phyloP scores from a whole-genome alignment of 1,140 invertebrate genomes.

The Tetranychus cinnabarinus region DNA sequence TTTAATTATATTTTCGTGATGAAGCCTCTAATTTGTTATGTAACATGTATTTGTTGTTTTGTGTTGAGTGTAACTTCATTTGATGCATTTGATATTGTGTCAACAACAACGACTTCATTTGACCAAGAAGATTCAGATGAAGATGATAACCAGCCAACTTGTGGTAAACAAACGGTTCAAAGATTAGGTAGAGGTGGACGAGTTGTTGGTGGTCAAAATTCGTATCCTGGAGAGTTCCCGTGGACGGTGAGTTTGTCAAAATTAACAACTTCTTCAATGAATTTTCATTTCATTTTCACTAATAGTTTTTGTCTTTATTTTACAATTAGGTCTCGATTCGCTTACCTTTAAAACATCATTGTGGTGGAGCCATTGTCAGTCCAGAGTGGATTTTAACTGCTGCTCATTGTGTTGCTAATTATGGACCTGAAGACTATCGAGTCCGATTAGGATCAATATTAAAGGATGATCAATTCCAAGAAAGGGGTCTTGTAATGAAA shows the following conservation, averaged over 20 bases:
- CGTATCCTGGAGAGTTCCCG: constrained; percentile 49
- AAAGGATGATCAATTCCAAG: constrained; percentile 13
- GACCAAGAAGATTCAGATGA: no score
- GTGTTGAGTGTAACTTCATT: no score
- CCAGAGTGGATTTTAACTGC: constrained; percentile 54
- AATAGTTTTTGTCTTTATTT: background rate
- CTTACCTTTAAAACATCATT: constrained; percentile 19
- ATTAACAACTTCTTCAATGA: background rate
- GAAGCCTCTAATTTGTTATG: no score
- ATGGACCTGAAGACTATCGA: constrained; percentile 6
- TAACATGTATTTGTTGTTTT: no score
- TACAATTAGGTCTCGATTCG: constrained; percentile 10
- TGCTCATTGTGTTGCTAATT: constrained; percentile 47
- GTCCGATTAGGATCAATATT: constrained; percentile 19
- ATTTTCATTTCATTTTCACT: background rate
- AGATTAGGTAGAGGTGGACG: constrained; percentile 16
- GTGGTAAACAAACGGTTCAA: no score
- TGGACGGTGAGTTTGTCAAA: constrained; percentile 34
- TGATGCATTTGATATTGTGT: no score
- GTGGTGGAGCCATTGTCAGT: constrained; percentile 52
- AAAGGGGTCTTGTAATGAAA: background rate
- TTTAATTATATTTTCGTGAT: no score
- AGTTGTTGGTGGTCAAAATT: constrained; percentile 49
- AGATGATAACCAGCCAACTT: no score
- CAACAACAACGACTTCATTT: no score